Conservation (phyloP, 1,140 invertebrate species). For the Cotesia glomerata region DNA sequence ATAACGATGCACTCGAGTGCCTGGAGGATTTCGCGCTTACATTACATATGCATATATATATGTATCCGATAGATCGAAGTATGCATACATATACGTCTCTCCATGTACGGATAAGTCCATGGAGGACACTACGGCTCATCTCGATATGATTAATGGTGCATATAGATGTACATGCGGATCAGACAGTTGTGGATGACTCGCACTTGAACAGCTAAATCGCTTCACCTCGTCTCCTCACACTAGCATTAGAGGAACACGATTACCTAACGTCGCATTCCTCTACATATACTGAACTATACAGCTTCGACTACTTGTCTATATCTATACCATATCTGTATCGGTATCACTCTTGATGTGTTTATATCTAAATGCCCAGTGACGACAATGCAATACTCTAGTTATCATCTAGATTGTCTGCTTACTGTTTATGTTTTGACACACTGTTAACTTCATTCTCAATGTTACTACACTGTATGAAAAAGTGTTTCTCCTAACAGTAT, state of each 20-base stretch:
- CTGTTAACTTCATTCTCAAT: conserved; percentile 15
- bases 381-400: not conserved
- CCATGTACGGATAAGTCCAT: not conserved
- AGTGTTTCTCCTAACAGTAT: too few species aligned
- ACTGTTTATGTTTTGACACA: conserved; percentile 23
- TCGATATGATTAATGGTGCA: conserved; percentile 51
- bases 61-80: not conserved
- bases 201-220: not conserved
- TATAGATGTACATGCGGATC: conserved; percentile 42
- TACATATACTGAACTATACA: conserved; percentile 13
- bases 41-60: not conserved
- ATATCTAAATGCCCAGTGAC: conserved; percentile 29
- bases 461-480: not conserved
- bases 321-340: conserved; percentile 12
- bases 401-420: not conserved
- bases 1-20: not conserved
- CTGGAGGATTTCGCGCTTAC: not conserved
- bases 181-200: conserved; percentile 51
- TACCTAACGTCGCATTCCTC: not conserved
- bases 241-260: too few species aligned
- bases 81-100: not conserved
- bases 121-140: conserved; percentile 35
- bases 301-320: conserved; percentile 30
- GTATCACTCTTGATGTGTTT: not conserved
- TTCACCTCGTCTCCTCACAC: not conserved